Conservation (phyloP, 2,113 vertebrate species). For the Hyaena hyaena region DNA sequence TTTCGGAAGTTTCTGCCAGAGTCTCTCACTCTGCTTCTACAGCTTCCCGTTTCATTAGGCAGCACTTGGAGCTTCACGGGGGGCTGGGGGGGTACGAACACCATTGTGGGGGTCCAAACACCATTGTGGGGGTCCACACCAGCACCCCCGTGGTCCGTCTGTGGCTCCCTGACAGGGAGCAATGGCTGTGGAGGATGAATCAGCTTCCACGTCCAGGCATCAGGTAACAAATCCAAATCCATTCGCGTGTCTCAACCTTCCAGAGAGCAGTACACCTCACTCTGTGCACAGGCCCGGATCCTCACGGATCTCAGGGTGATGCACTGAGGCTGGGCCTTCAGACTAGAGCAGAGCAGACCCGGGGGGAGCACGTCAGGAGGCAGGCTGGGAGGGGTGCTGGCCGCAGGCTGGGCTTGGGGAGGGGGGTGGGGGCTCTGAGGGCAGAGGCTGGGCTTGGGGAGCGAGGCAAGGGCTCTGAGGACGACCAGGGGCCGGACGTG, state of each 20-base stretch:
- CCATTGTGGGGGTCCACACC: too few relatives aligned
- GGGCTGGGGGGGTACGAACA: neutral
- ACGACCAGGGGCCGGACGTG: too few relatives aligned
- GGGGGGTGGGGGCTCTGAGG: too few relatives aligned
- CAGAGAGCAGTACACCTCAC: too few relatives aligned
- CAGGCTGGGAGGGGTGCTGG: neutral
- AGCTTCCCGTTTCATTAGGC: neutral
- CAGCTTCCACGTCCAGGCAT: neutral
- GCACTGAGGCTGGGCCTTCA: neutral
- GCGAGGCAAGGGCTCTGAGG: neutral
- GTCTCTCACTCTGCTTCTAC: neutral
- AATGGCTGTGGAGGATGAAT: too few relatives aligned
- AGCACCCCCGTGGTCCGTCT: neutral
- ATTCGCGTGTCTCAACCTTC: neutral
- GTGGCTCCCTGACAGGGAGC: neutral
- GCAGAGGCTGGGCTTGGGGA: too few relatives aligned
- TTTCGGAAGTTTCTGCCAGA: neutral
- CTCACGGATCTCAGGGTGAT: neutral
- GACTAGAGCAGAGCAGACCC: neutral
- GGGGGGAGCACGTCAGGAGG: neutral
- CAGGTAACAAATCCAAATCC: neutral
- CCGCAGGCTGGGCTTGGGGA: neutral
- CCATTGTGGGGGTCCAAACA: neutral
- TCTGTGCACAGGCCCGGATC: neutral
- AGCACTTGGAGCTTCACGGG: neutral